Evolutionary conservation across 2,888 invertebrate species (phyloP).

Genomic region (Choristoneura rosaceana): DNA sequence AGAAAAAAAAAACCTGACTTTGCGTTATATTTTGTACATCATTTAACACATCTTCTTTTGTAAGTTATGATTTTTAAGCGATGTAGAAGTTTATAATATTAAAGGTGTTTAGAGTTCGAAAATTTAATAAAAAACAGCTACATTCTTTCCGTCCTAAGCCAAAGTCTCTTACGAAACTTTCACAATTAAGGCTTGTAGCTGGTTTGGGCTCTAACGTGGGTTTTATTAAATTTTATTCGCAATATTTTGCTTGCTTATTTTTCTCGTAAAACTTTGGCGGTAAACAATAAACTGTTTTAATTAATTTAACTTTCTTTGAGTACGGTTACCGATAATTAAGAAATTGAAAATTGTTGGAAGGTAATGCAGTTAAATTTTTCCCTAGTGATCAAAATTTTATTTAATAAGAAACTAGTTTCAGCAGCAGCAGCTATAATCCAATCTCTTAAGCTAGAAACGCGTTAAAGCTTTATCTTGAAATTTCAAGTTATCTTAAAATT

Average conservation of each 20-base stretch:
- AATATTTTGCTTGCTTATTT: slow-evolving; percentile 53
- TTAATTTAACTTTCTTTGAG: slow-evolving; percentile 53
- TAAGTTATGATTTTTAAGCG: background rate
- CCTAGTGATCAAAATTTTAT: too few species aligned
- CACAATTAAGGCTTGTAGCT: slow-evolving; percentile 58
- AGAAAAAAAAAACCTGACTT: slow-evolving; percentile 11
- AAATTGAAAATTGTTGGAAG: slow-evolving; percentile 20
- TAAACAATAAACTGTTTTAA: slow-evolving; percentile 59
- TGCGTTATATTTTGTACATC: background rate
- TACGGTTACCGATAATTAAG: slow-evolving; percentile 30
- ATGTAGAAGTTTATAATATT: slow-evolving; percentile 25
- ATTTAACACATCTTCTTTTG: background rate
- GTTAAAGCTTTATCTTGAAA: too few species aligned
- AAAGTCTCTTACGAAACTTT: slow-evolving; percentile 58
- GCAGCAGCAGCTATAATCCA: too few species aligned
- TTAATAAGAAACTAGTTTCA: too few species aligned
- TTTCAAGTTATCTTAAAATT: too few species aligned
- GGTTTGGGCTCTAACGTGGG: slow-evolving; percentile 52
- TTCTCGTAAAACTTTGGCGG: slow-evolving; percentile 49
- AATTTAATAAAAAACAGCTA: slow-evolving; percentile 50
- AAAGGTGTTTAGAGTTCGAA: slow-evolving; percentile 45
- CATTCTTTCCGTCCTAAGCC: slow-evolving; percentile 53
- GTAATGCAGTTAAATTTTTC: background rate
- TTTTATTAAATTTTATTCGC: slow-evolving; percentile 61
- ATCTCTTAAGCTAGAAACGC: too few species aligned